Percentiles rank a stretch among this genome's conserved stretches.
phyloP scores from a whole-genome alignment of 2,888 invertebrate species.

The Meiosimyza platycephala region DNA sequence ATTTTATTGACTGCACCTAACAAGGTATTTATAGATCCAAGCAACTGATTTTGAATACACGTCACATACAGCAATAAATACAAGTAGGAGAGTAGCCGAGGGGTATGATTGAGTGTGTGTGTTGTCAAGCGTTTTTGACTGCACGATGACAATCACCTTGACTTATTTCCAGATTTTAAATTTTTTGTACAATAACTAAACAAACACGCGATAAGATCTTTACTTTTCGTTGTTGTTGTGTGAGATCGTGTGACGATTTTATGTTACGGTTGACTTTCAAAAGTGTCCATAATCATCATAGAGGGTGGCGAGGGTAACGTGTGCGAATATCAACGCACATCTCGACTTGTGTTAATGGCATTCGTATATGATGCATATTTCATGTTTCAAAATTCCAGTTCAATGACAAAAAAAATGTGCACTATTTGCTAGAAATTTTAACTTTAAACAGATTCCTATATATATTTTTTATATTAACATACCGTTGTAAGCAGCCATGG shows the following conservation, averaged over 20 bases:
- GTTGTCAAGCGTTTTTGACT: not conserved
- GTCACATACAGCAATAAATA: not conserved
- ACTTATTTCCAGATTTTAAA: conserved; percentile 17
- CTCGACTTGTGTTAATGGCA: no score
- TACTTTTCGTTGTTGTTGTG: not conserved
- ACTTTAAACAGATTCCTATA: not conserved
- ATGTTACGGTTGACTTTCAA: not conserved
- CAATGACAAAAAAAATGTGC: conserved; percentile 43
- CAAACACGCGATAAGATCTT: conserved; percentile 15
- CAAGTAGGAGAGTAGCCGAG: not conserved
- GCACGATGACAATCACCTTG: conserved; percentile 32
- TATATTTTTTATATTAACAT: conserved; percentile 48
- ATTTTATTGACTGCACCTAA: not conserved
- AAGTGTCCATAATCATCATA: not conserved
- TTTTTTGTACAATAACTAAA: not conserved
- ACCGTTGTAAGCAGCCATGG: conserved; percentile 89
- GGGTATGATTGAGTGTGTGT: not conserved
- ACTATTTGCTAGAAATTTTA: not conserved
- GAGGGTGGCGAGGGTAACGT: not conserved
- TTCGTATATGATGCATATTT: no score
- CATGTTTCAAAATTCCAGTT: conserved; percentile 47
- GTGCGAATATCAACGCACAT: not conserved
- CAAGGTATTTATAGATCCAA: conserved; percentile 4
- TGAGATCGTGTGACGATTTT: not conserved
- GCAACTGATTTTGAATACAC: conserved; percentile 7